Evolutionary conservation across 2,113 vertebrate species (phyloP).

Genomic region (Chaetura pelagica): DNA sequence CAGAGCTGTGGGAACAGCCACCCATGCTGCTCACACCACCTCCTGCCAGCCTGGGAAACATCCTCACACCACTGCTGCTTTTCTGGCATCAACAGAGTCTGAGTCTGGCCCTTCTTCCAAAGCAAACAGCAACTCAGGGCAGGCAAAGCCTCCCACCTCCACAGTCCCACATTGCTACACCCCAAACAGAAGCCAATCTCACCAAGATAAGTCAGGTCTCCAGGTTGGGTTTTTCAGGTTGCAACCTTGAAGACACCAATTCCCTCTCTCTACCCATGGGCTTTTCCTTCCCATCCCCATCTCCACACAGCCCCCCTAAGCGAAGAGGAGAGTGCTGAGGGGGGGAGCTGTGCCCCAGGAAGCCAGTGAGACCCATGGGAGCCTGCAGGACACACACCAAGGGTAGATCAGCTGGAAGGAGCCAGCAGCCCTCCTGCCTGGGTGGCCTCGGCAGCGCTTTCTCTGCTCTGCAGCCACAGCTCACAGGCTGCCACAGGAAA

Average conservation of each 20-base stretch:
- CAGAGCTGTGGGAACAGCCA: not conserved
- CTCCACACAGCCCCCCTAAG: not conserved
- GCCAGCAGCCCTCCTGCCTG: not conserved
- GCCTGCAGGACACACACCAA: accelerated
- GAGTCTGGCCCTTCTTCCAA: not conserved
- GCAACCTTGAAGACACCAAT: not conserved
- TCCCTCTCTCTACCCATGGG: accelerated
- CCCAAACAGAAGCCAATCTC: not conserved
- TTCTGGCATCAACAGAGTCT: not conserved
- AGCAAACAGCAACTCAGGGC: not conserved
- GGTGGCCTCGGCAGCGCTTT: not conserved
- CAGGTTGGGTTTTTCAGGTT: not conserved
- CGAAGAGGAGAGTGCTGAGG: accelerated
- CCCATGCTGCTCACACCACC: not conserved
- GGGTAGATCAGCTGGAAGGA: not conserved
- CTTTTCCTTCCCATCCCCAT: not conserved
- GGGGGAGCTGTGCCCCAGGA: not conserved
- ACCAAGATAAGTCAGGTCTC: not conserved
- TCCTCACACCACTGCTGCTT: accelerated
- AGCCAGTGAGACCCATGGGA: not conserved
- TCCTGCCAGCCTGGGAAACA: accelerated
- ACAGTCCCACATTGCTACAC: accelerated
- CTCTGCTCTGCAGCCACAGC: not conserved
- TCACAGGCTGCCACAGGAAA: not conserved
- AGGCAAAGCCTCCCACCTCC: not conserved